These are phyloP conservation scores for Ammodytes dubius DNA, from an alignment of 2,113 vertebrate genomes.

Conservation along the genomic window DNA sequence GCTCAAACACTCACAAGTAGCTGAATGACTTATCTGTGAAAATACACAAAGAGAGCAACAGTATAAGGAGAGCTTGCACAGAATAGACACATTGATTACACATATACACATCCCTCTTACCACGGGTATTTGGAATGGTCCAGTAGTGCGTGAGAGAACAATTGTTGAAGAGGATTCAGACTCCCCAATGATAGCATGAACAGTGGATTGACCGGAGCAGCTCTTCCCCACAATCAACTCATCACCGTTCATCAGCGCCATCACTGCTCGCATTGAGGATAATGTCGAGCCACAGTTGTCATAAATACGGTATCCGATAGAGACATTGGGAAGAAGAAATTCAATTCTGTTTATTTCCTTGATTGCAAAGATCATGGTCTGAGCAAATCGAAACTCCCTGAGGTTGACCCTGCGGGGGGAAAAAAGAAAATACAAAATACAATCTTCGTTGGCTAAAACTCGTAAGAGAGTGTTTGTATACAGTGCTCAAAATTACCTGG, in stretches of 20 bases:
- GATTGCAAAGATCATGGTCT: slow-evolving; percentile 85
- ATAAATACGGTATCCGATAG: slow-evolving; percentile 84
- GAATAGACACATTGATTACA: neutral
- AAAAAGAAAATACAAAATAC: neutral
- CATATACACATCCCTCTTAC: slow-evolving; percentile 55
- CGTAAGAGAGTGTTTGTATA: neutral
- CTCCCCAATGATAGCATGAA: slow-evolving; percentile 85
- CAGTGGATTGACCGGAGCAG: slow-evolving; percentile 74
- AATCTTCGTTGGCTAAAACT: slow-evolving; percentile 3
- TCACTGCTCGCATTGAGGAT: slow-evolving; percentile 79
- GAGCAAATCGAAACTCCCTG: slow-evolving; percentile 84
- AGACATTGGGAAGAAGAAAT: slow-evolving; percentile 79
- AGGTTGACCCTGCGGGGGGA: slow-evolving; percentile 76
- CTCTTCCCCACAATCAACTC: slow-evolving; percentile 40
- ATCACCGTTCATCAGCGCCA: slow-evolving; percentile 81
- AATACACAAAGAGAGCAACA: slow-evolving; percentile 12
- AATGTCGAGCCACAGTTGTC: slow-evolving; percentile 84
- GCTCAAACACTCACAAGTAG: slow-evolving; percentile 84
- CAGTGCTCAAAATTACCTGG: slow-evolving; percentile 66
- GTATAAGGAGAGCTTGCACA: neutral
- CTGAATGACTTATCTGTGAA: slow-evolving; percentile 81
- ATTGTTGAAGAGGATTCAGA: slow-evolving; percentile 85
- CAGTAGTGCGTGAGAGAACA: slow-evolving; percentile 78
- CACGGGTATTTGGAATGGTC: slow-evolving; percentile 84
- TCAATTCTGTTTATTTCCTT: slow-evolving; percentile 83